Conservation (phyloP, 2,888 invertebrate species). For the Troides oblongomaculatus region DNA sequence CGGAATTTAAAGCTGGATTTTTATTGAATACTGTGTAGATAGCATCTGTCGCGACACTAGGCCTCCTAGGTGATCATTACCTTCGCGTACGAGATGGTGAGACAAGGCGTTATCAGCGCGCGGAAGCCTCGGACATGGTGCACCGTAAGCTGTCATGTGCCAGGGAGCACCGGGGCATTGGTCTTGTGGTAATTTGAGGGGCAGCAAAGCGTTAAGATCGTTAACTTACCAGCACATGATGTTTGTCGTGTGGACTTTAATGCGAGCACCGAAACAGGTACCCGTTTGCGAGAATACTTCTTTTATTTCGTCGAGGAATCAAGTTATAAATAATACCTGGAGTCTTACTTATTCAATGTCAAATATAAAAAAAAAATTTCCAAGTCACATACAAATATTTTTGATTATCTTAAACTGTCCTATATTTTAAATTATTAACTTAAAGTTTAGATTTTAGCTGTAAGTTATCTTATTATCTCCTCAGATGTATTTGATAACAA, state of each 20-base stretch:
- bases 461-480: no score
- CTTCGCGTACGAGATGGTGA: slow-evolving; percentile 29
- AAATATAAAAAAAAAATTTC: no score
- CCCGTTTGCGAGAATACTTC: slow-evolving; percentile 9
- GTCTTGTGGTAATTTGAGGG: slow-evolving; percentile 73
- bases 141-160: slow-evolving; percentile 72
- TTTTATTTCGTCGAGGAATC: not conserved
- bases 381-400: no score
- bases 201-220: slow-evolving; percentile 78
- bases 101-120: slow-evolving; percentile 29
- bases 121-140: slow-evolving; percentile 69
- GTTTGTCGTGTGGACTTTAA: slow-evolving; percentile 63
- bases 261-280: slow-evolving; percentile 34
- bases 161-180: slow-evolving; percentile 71
- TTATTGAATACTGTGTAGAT: slow-evolving; percentile 16
- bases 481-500: no score
- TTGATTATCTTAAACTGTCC: no score
- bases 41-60: slow-evolving; percentile 19
- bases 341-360: no score
- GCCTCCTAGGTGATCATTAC: slow-evolving; percentile 30
- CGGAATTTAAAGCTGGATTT: not conserved
- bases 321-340: no score
- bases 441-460: no score
- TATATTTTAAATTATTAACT: no score
- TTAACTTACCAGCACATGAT: slow-evolving; percentile 55